Evolutionary conservation across 1,140 invertebrate species (phyloP).

Genomic region (Cheumatopsyche charites): DNA sequence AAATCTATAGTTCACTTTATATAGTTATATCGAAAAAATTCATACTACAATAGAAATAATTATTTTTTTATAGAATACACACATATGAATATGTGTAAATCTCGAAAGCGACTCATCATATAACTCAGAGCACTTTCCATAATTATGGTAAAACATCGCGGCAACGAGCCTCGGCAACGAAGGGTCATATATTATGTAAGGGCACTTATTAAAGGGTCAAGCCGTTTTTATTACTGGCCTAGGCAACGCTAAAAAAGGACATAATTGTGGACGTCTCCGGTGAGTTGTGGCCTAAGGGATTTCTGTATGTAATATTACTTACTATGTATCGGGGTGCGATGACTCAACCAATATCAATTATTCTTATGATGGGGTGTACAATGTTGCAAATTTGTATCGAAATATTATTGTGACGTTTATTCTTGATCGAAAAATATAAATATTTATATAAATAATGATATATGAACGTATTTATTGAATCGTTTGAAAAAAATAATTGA

Average conservation of each 20-base stretch:
- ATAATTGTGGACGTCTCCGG: constrained; percentile 38
- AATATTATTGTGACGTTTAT: no score
- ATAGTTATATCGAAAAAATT: no score
- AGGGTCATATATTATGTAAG: constrained; percentile 35
- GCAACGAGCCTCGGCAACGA: not conserved
- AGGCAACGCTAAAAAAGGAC: constrained; percentile 42
- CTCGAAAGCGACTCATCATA: not conserved
- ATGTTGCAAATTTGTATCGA: not conserved
- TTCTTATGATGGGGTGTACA: constrained; percentile 1
- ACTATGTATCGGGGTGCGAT: not conserved
- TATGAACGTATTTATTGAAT: not conserved
- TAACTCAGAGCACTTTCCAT: constrained; percentile 27
- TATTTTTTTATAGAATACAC: not conserved
- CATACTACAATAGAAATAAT: not conserved
- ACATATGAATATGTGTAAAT: constrained; percentile 1
- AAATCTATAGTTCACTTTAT: no score
- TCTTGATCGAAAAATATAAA: constrained; percentile 6
- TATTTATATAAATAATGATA: not conserved
- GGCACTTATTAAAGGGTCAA: constrained; percentile 46
- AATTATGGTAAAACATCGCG: constrained; percentile 28
- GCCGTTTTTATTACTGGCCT: constrained; percentile 45
- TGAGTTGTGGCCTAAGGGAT: constrained; percentile 29
- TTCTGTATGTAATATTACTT: constrained; percentile 3
- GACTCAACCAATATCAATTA: constrained; percentile 46
- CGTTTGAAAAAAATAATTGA: no score